Evolutionary conservation across 2,797 vertebrate species (phyloP).

Genomic region (Pantherophis vulpinus): DNA sequence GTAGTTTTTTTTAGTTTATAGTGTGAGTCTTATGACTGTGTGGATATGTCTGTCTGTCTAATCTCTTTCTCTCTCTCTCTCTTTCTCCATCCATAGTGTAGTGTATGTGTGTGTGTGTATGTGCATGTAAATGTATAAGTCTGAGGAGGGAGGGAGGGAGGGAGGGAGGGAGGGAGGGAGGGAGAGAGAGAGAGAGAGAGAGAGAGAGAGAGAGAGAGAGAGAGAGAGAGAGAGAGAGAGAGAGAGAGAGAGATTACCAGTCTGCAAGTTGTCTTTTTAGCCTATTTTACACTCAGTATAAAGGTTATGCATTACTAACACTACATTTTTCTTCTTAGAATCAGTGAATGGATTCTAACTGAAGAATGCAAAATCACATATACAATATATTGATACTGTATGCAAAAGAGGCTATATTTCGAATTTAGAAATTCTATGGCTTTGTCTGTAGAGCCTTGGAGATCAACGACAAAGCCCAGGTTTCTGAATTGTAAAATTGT

Average conservation of each 20-base stretch:
- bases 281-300: neutral
- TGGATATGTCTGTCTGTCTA: neutral
- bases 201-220: neutral
- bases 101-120: neutral
- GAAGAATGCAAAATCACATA: neutral
- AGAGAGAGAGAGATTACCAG: neutral
- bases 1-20: neutral
- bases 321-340: neutral
- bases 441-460: neutral
- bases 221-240: neutral
- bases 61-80: neutral
- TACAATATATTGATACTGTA: neutral
- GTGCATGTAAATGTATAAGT: neutral
- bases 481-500: neutral
- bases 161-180: no score
- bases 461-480: neutral
- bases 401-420: neutral
- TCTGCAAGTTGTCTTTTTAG: neutral
- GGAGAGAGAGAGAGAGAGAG: no score
- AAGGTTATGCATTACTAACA: neutral
- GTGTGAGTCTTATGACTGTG: neutral
- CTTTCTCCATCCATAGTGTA: neutral
- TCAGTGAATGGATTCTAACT: no score
- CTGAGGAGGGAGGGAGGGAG: no score
- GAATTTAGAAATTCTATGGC: neutral